Conservation (phyloP, 2,888 invertebrate genomes). For the Aplocera efformata region DNA sequence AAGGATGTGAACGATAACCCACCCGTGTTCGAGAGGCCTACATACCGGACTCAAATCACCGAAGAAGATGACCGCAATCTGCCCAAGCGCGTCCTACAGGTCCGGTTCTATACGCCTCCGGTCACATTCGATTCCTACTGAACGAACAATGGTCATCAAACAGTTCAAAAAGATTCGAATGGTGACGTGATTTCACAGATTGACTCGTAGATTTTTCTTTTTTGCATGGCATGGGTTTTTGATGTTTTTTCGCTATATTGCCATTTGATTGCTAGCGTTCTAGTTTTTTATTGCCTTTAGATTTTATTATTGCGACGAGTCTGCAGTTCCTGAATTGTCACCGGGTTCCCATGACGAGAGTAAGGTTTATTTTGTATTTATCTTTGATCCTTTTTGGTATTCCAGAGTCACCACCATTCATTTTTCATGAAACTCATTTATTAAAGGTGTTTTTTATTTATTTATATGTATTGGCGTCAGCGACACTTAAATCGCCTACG, state of each 20-base stretch:
- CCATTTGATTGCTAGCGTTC: slow-evolving; percentile 56
- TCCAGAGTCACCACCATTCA: slow-evolving; percentile 15
- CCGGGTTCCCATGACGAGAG: slow-evolving; percentile 27
- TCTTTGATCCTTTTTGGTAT: too few relatives aligned
- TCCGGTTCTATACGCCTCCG: slow-evolving; percentile 82
- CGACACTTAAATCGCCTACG: slow-evolving; percentile 41
- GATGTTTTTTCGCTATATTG: slow-evolving; percentile 44
- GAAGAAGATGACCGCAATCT: slow-evolving; percentile 97
- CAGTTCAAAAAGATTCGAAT: slow-evolving; percentile 52
- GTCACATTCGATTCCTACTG: slow-evolving; percentile 47
- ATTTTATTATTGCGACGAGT: slow-evolving; percentile 44
- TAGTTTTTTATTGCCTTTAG: slow-evolving; percentile 50
- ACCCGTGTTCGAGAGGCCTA: slow-evolving; percentile 96
- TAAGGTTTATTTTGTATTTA: too few relatives aligned
- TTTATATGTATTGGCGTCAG: too few relatives aligned
- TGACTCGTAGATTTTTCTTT: slow-evolving; percentile 38
- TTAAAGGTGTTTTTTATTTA: too few relatives aligned
- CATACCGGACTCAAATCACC: slow-evolving; percentile 96
- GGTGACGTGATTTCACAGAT: slow-evolving; percentile 38
- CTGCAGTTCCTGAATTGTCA: slow-evolving; percentile 39
- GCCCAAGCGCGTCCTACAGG: slow-evolving; percentile 96
- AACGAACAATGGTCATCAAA: slow-evolving; percentile 29
- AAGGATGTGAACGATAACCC: slow-evolving; percentile 99
- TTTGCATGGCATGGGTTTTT: slow-evolving; percentile 74
- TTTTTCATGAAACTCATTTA: neutral